Percentiles rank a stretch among this genome's conserved stretches.
Evolutionary conservation across 2,888 invertebrate genomes (phyloP).

Genomic region (Hirtodrosophila cameraria): DNA sequence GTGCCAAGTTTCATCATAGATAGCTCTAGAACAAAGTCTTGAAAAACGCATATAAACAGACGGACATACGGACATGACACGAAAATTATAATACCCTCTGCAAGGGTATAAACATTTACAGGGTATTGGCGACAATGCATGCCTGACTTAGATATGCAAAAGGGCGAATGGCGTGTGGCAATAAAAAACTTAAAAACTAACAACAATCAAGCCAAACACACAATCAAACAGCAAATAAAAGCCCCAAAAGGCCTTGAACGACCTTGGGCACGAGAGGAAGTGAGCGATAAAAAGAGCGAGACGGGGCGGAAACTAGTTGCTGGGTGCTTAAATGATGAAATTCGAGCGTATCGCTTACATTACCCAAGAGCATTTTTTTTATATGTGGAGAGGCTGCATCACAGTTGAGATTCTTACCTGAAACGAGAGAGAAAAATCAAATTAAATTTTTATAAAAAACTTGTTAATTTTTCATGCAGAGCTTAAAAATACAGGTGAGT

Average conservation of each 20-base stretch:
- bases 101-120: too few species aligned
- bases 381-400: conserved; percentile 2
- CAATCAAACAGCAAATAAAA: conserved; percentile 38
- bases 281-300: conserved; percentile 16
- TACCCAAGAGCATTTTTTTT: background rate
- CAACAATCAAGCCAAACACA: conserved; percentile 10
- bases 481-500: conserved; percentile 16
- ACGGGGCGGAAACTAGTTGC: conserved; percentile 40
- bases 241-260: conserved; percentile 55
- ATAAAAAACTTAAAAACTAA: conserved; percentile 22
- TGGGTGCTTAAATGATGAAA: conserved; percentile 32
- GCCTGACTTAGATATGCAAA: conserved; percentile 44
- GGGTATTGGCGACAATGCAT: conserved; percentile 20
- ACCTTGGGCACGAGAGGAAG: conserved; percentile 52
- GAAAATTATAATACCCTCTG: too few species aligned
- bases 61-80: too few species aligned
- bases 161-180: conserved; percentile 21
- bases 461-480: conserved; percentile 1
- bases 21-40: too few species aligned
- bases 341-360: conserved; percentile 40
- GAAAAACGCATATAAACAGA: too few species aligned
- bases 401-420: conserved; percentile 51
- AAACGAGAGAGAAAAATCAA: conserved; percentile 20
- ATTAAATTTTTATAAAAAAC: conserved; percentile 10
- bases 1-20: too few species aligned